These are phyloP conservation scores for Melanostoma mellinum DNA, from an alignment of 2,888 invertebrate species.

Conservation along the genomic window DNA sequence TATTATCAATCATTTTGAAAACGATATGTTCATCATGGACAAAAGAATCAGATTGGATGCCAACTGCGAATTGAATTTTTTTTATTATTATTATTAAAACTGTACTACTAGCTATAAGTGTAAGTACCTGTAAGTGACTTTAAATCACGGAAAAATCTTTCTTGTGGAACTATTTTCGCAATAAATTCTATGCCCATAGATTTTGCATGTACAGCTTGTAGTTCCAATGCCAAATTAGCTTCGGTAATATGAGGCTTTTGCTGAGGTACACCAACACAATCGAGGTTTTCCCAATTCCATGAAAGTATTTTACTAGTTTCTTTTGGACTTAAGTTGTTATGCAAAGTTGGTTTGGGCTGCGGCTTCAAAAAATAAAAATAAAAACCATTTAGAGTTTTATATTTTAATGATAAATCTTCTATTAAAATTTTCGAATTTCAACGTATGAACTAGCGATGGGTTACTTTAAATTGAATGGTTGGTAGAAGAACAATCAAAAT, in stretches of 20 bases:
- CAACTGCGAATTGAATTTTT: constrained; percentile 81
- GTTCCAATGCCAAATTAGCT: constrained; percentile 71
- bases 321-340: background rate
- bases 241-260: constrained; percentile 75
- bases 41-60: constrained; percentile 84
- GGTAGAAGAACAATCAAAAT: too few relatives aligned
- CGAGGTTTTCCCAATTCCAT: constrained; percentile 77
- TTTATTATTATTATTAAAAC: background rate
- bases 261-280: constrained; percentile 73
- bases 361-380: too few relatives aligned
- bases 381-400: too few relatives aligned
- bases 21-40: constrained; percentile 81
- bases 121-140: constrained; percentile 77
- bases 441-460: too few relatives aligned
- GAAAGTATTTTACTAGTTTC: constrained; percentile 58
- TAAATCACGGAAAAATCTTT: constrained; percentile 77
- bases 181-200: constrained; percentile 67
- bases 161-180: constrained; percentile 73
- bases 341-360: background rate
- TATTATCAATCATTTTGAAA: constrained; percentile 82
- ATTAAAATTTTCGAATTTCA: too few relatives aligned
- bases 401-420: too few relatives aligned
- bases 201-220: constrained; percentile 74
- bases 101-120: background rate
- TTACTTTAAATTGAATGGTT: too few relatives aligned